Evolutionary conservation across 2,113 vertebrate species (phyloP).

Genomic region (Delphinapterus leucas): DNA sequence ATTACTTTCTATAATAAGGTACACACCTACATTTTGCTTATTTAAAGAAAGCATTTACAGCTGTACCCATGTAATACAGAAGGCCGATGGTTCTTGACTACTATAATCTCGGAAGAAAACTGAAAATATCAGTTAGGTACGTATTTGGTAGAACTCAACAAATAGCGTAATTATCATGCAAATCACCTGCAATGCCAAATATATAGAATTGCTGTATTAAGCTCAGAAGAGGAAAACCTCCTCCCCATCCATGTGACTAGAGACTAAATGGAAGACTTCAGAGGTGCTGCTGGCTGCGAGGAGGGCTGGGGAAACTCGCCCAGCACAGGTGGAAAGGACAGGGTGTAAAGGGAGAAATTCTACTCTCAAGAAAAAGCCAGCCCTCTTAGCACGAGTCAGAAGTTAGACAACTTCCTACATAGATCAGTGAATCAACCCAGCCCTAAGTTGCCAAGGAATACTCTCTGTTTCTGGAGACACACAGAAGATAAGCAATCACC

Average conservation of each 20-base stretch:
- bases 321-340: background rate
- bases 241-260: background rate
- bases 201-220: background rate
- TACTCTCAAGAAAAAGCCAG: background rate
- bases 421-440: background rate
- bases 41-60: conserved; percentile 38
- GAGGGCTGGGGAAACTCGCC: background rate
- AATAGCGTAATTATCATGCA: conserved; percentile 39
- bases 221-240: background rate
- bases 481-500: background rate
- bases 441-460: background rate
- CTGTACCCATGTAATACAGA: background rate
- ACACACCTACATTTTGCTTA: conserved; percentile 22
- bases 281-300: background rate
- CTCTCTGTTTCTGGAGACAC: background rate
- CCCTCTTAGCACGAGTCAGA: background rate
- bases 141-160: conserved; percentile 6
- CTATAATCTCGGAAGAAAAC: conserved; percentile 29
- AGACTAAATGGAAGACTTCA: background rate
- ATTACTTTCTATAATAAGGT: conserved; percentile 45
- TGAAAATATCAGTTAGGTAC: conserved; percentile 6
- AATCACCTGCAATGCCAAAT: background rate
- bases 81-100: conserved; percentile 20
- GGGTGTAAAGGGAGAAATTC: background rate
- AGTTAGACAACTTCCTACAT: background rate